These are phyloP conservation scores for Frankliniella intonsa DNA, from an alignment of 2,888 invertebrate genomes.

Conservation along the genomic window DNA sequence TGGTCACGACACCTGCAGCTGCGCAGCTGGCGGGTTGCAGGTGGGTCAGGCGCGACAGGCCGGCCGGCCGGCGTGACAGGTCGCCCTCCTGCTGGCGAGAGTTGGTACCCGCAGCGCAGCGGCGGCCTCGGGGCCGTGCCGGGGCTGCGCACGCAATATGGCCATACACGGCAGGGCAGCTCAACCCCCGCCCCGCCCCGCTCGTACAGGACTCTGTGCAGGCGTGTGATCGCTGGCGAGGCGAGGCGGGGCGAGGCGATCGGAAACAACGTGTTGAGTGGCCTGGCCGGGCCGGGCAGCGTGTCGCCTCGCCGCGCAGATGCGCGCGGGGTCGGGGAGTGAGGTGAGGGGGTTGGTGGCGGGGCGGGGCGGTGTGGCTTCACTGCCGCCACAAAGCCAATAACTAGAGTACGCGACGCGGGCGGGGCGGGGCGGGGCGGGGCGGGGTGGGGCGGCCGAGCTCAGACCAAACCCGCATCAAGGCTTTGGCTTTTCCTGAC, in stretches of 20 bases:
- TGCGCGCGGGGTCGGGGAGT: no score
- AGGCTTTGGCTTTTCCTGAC: no score
- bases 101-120: neutral
- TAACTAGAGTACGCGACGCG: neutral
- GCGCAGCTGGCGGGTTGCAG: no score
- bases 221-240: neutral
- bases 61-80: no score
- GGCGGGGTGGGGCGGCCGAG: no score
- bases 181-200: no score
- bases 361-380: neutral
- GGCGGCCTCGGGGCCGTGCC: neutral
- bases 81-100: no score
- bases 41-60: no score
- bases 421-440: no score
- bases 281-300: neutral
- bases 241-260: neutral
- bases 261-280: neutral
- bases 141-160: neutral
- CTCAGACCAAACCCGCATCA: no score
- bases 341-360: neutral
- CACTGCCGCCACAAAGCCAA: neutral
- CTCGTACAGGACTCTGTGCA: no score
- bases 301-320: neutral
- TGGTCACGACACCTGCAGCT: no score
- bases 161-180: neutral